These are phyloP conservation scores for Tethya wilhelma DNA, from an alignment of 37 sponge, comb jelly and placozoan genomes.

Conservation along the genomic window DNA sequence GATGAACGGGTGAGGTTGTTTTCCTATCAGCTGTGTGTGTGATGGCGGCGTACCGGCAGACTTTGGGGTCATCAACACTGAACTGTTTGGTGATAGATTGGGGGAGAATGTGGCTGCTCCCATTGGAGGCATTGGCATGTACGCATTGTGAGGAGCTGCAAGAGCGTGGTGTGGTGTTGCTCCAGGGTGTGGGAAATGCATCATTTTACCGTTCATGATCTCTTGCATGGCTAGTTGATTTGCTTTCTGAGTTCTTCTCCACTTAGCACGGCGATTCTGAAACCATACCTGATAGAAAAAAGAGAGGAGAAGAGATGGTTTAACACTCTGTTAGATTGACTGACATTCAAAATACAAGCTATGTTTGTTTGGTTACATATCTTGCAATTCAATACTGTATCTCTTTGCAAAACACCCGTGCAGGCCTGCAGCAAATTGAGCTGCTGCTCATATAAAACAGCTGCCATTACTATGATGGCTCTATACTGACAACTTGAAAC, in stretches of 20 bases:
- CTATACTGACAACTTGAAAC: too few species aligned
- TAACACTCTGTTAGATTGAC: background rate
- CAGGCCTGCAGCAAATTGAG: background rate
- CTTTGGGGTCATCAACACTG: conserved; percentile 86
- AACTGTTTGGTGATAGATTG: conserved; percentile 66
- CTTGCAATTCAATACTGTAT: background rate
- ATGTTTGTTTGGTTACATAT: background rate
- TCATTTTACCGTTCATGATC: conserved; percentile 65
- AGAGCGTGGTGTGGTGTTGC: conserved; percentile 55
- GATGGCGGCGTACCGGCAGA: conserved; percentile 70
- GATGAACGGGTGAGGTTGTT: conserved; percentile 38
- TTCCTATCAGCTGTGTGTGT: background rate
- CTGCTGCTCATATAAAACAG: background rate
- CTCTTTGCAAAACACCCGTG: background rate
- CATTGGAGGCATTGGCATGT: conserved; percentile 48
- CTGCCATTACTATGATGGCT: too few species aligned
- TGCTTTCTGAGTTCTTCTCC: conserved; percentile 87
- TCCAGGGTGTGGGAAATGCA: conserved; percentile 48
- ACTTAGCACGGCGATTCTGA: conserved; percentile 85
- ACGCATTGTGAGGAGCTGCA: conserved; percentile 40
- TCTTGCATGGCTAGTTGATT: conserved; percentile 81
- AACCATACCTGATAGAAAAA: conserved; percentile 76
- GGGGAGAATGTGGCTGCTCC: conserved; percentile 45
- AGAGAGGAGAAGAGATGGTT: background rate
- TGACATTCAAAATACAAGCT: background rate